Evolutionary conservation across 2,113 vertebrate species (phyloP), one percentile per base, ranked within the genome.

Genomic region (Acanthisitta chloris): DNA sequence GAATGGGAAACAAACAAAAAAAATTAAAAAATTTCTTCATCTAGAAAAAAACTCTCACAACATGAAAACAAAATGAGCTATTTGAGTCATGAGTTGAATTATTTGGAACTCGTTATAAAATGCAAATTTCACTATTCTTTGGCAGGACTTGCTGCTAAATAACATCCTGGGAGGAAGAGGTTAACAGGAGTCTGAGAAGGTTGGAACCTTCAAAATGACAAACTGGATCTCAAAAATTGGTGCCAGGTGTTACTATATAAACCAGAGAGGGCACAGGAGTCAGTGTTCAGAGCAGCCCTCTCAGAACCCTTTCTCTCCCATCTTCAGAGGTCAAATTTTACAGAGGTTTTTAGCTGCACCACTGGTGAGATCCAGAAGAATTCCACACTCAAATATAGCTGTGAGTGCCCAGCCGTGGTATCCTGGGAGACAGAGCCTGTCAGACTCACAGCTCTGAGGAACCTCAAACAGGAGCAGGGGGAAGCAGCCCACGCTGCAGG

Each of bases 401-500:
- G 0, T 3, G 38, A 14, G 54, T 59, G 48, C 62, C 59, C 3
- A 1, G 8, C 55, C 3, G 0, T 59, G 45, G 45, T 80, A 52
- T 65, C 77, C 69, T 33, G 67, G 91, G 95, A 86, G 77, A 78
- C 0, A 0, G 3, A 46, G 69, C n/a, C 81, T 40, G 29, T 64
- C 91, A 94, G 76, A 67, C 6, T 1, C 67, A 48, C 25, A 84
- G 76, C 83, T 52, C 87, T 2, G 8, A 34, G 78, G 23, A 82
- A 38, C 65, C 79, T 71, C 82, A 12, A 38, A 12, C 4, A 6
- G 45, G 57, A 73, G 71, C 0, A 1, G 64, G 57, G 77, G 34
- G 80, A 65, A 81, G 21, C 81, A 94, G 73, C 93, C 95, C 81
- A 93, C 36, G 1, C 87, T 78, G 77, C 77, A 74, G 38, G 26